These are phyloP conservation scores for Himalopsyche anomala DNA, from an alignment of 2,888 invertebrate species.

Conservation along the genomic window DNA sequence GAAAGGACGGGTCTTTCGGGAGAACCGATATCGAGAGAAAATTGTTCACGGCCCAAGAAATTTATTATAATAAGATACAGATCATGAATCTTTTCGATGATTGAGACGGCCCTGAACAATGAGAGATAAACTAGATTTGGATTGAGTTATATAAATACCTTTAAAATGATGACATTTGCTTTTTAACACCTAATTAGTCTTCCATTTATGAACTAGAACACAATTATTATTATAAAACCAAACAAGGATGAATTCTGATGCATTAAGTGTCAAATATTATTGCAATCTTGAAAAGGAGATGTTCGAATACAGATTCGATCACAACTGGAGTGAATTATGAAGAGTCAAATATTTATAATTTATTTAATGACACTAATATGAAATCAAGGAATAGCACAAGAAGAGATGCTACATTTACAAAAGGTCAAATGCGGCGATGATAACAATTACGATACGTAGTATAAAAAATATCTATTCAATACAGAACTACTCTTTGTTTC, in stretches of 20 bases:
- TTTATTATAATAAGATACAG: slow-evolving; percentile 19
- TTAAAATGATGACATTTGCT: slow-evolving; percentile 37
- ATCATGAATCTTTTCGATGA: slow-evolving; percentile 25
- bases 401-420: slow-evolving; percentile 27
- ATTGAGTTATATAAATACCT: slow-evolving; percentile 31
- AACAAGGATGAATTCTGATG: neutral
- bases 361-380: neutral
- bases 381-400: slow-evolving; percentile 12
- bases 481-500: slow-evolving; percentile 29
- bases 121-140: slow-evolving; percentile 3
- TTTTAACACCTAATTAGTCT: slow-evolving; percentile 35
- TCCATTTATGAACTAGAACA: slow-evolving; percentile 38
- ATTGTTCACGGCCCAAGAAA: neutral
- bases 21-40: neutral
- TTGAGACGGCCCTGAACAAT: slow-evolving; percentile 1
- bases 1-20: neutral
- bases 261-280: neutral
- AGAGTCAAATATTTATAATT: slow-evolving; percentile 6
- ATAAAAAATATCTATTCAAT: slow-evolving; percentile 22
- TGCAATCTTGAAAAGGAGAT: neutral
- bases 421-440: neutral
- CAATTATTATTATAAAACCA: slow-evolving; percentile 1
- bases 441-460: neutral
- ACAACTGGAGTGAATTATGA: neutral
- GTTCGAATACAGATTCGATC: slow-evolving; percentile 1